phyloP scores from a whole-genome alignment of 2,888 invertebrate species.

The Syrphus vitripennis region DNA sequence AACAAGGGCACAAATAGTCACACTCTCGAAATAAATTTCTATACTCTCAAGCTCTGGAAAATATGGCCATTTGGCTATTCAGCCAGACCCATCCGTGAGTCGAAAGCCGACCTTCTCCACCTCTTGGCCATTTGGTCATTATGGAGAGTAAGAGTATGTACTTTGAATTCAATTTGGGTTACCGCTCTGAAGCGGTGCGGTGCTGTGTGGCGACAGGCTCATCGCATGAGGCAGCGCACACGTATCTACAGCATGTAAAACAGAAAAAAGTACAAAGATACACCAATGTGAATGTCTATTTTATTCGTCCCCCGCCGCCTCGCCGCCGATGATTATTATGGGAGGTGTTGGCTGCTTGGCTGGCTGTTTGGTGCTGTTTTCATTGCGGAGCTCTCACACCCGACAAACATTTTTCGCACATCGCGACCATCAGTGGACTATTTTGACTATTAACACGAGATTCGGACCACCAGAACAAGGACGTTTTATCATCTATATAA shows the following conservation, averaged over 20 bases:
- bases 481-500: conserved; percentile 79
- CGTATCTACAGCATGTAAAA: conserved; percentile 77
- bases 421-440: conserved; percentile 47
- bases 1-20: conserved; percentile 69
- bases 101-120: not conserved
- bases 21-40: conserved; percentile 39
- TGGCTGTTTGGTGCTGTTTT: not conserved
- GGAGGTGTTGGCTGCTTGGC: conserved; percentile 33
- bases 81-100: not conserved
- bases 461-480: conserved; percentile 73
- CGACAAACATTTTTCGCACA: conserved; percentile 14
- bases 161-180: conserved; percentile 73
- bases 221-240: conserved; percentile 73
- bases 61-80: conserved; percentile 44
- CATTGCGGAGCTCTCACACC: conserved; percentile 3
- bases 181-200: conserved; percentile 54
- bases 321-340: conserved; percentile 60
- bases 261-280: conserved; percentile 75
- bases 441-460: conserved; percentile 68
- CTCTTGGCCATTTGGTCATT: not conserved
- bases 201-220: too few species aligned
- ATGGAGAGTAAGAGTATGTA: conserved; percentile 70
- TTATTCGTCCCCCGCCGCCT: conserved; percentile 68
- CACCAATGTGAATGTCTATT: conserved; percentile 67
- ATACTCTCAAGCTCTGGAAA: conserved; percentile 54